Base-by-base conservation (phyloP, 2,888 invertebrate genomes). In the Dryocosmus kuriphilus region DNA sequence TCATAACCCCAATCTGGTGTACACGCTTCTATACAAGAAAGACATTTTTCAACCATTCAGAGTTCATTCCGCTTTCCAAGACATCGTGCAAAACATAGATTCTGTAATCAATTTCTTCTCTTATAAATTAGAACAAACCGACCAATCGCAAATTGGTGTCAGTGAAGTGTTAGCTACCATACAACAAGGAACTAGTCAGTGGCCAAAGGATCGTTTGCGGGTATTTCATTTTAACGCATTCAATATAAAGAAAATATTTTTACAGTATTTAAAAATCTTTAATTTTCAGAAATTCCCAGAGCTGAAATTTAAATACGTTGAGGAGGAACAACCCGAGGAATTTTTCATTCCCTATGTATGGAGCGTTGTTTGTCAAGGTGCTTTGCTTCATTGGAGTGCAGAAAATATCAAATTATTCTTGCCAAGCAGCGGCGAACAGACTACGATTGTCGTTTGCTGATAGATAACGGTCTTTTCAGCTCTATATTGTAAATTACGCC, bases 321-420 rank as follows among this genome's bases (percentile, higher is more conserved):
- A 99, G 92, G 99, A 99, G 92, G 99, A 99, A 83, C 95, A 97
- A 78, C 99, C 99, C 0, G 99, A 99, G 91, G 99, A 99, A 89
- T 99, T 99, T 93, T 99, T 99, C 93, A 98, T 99, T 85, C 99
- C 99, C 0, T 99, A 99, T 92, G 97, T 99, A 32, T 99, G 99
- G 99, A 96, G 97, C 4, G 93, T 99, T 76, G 96, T 99, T 65
- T 95, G 93, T 85, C 93, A 91, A 81, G 86, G 89, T 75, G 91
- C 91, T 5, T 84, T 91, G 11, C 84, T 91, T 24, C 90, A 91
- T 80, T 91, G 91, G 91, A 89, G 86, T 76, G 91, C 91, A 0
- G 91, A 91, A 77, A 89, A 90, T 78, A 91, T 91, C 41, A 91
- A 91, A 87, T 84, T 91, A 77, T 90, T 90, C 84, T 86, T 89